Evolutionary conservation across 2,113 vertebrate genomes (phyloP).

Genomic region (Micronycteris hirsuta): DNA sequence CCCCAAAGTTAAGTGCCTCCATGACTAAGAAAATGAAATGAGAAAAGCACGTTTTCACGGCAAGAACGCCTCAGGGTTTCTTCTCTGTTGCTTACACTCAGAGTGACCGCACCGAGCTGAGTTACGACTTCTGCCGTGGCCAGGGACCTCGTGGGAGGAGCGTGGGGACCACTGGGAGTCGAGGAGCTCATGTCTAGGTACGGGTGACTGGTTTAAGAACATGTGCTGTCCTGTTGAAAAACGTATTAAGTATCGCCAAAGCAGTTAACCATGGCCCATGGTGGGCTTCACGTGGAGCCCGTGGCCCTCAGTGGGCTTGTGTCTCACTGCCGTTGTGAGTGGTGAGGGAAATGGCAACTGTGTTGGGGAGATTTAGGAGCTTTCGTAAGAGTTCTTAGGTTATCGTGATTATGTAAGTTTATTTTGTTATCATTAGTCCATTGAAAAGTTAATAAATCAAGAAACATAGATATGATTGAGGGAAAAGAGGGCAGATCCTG

Average conservation of each 20-base stretch:
- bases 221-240: background rate
- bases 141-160: background rate
- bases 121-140: fast-evolving
- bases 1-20: background rate
- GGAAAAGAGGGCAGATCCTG: background rate
- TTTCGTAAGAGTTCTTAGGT: background rate
- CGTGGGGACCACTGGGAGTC: background rate
- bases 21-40: background rate
- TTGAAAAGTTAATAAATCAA: background rate
- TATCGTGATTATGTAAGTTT: background rate
- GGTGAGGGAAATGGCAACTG: background rate
- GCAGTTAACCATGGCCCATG: too few relatives aligned
- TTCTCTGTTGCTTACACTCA: background rate
- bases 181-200: background rate
- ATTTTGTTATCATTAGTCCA: background rate
- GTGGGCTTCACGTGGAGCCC: background rate
- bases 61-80: background rate
- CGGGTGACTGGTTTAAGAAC: background rate
- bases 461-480: background rate
- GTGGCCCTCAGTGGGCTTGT: too few relatives aligned
- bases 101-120: background rate
- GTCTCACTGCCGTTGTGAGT: too few relatives aligned
- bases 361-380: background rate
- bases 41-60: background rate
- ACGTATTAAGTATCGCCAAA: too few relatives aligned